Percentiles rank a stretch among this genome's conserved stretches.
Conservation (phyloP, 2,113 vertebrate species). For the Callorhinus ursinus region DNA sequence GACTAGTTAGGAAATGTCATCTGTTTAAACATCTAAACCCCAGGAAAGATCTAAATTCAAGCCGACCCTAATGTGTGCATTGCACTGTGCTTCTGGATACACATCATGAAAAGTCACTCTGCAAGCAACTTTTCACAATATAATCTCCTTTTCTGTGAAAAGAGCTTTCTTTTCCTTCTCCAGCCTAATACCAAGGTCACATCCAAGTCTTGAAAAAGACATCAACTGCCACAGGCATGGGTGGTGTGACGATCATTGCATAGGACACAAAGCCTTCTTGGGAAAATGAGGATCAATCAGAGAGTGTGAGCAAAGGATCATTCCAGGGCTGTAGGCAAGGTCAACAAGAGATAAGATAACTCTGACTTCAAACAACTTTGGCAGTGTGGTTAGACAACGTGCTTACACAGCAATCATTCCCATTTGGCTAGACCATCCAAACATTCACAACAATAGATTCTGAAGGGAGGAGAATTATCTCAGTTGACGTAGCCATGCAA, state of each 20-base stretch:
- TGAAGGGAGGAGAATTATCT: neutral
- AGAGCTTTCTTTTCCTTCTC: neutral
- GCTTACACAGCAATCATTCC: conserved; percentile 53
- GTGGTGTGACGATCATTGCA: neutral
- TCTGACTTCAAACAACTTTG: neutral
- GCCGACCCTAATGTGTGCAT: neutral
- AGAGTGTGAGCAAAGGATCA: neutral
- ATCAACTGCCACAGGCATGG: neutral
- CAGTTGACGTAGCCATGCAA: neutral
- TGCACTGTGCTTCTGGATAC: neutral
- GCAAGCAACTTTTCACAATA: neutral
- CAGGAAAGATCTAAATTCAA: neutral
- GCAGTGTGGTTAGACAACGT: neutral
- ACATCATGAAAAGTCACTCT: neutral
- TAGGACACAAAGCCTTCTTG: neutral
- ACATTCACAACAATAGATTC: conserved; percentile 44
- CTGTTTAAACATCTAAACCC: neutral
- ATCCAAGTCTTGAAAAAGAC: conserved; percentile 33
- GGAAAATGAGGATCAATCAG: neutral
- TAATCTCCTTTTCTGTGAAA: neutral
- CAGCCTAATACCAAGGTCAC: neutral
- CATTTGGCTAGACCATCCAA: conserved; percentile 7
- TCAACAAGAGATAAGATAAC: conserved; percentile 27
- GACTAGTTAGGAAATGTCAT: neutral
- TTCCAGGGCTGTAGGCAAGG: neutral